These are phyloP conservation scores for Acanthornis magna DNA, from an alignment of 2,797 vertebrate genomes.

Conservation along the genomic window DNA sequence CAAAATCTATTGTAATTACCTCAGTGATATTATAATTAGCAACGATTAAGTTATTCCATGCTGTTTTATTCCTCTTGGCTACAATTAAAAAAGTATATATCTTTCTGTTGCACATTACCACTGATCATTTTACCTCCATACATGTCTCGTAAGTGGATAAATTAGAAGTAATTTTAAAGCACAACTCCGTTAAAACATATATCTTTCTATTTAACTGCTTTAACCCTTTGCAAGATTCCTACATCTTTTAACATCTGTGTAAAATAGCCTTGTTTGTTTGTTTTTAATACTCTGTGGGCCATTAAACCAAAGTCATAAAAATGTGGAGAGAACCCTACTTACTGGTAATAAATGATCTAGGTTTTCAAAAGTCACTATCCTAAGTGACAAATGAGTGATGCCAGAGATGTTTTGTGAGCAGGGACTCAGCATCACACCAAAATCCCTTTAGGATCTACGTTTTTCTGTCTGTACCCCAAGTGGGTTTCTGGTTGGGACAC, in stretches of 20 bases:
- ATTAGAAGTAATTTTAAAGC: slow-evolving; percentile 86
- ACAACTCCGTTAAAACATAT: slow-evolving; percentile 79
- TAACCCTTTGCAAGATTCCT: slow-evolving; percentile 66
- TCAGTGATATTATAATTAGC: slow-evolving; percentile 97
- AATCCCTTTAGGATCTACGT: neutral
- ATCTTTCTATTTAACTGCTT: slow-evolving; percentile 77
- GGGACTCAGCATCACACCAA: neutral
- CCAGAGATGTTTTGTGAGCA: neutral
- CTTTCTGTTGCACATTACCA: slow-evolving; percentile 86
- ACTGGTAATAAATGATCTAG: slow-evolving; percentile 29
- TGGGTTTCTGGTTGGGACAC: neutral
- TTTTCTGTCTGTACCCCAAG: neutral
- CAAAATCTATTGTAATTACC: slow-evolving; percentile 98
- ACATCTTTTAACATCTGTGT: slow-evolving; percentile 50
- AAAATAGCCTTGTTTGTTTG: slow-evolving; percentile 51
- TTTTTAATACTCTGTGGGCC: slow-evolving; percentile 52
- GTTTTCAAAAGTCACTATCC: slow-evolving; percentile 35
- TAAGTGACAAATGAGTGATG: neutral
- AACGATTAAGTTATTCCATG: slow-evolving; percentile 92
- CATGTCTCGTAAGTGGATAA: slow-evolving; percentile 81
- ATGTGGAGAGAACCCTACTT: slow-evolving; percentile 22
- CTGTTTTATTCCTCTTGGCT: slow-evolving; percentile 86
- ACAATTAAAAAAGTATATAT: slow-evolving; percentile 96
- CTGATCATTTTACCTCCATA: slow-evolving; percentile 87
- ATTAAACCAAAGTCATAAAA: slow-evolving; percentile 47